A percentile compares a stretch with the other conserved stretches of the same genome.
Evolutionary conservation across 2,888 invertebrate species (phyloP).

Genomic region (Carabus problematicus): DNA sequence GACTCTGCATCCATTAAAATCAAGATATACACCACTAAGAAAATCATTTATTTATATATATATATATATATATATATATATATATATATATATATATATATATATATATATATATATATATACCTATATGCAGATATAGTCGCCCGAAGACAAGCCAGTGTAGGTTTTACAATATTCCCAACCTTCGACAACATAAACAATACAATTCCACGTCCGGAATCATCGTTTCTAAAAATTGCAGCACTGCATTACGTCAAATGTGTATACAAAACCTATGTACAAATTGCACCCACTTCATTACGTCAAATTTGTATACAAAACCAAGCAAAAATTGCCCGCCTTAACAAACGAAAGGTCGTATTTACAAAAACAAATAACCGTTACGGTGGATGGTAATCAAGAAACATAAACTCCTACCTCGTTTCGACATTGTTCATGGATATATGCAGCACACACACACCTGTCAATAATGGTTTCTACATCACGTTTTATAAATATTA

Average conservation of each 20-base stretch:
- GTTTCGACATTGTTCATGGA: neutral
- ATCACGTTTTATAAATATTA: too few relatives aligned
- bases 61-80: too few relatives aligned
- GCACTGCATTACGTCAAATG: too few relatives aligned
- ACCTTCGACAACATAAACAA: neutral
- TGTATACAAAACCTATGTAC: too few relatives aligned
- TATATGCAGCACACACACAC: too few relatives aligned
- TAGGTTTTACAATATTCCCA: neutral
- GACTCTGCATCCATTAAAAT: slow-evolving; percentile 35
- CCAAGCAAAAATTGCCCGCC: too few relatives aligned
- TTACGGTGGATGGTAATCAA: neutral
- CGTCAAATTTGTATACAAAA: too few relatives aligned
- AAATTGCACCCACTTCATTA: too few relatives aligned
- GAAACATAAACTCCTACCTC: neutral
- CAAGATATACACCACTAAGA: slow-evolving; percentile 20
- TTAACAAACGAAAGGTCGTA: neutral
- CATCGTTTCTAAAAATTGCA: too few relatives aligned
- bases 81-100: neutral
- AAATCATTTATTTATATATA: slow-evolving; percentile 23
- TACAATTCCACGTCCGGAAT: too few relatives aligned
- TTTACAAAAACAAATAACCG: neutral
- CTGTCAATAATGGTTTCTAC: too few relatives aligned
- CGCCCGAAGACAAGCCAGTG: neutral
- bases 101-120: neutral
- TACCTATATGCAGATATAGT: neutral